Conservation (phyloP, 2,888 invertebrate species). For the Acronicta psi region DNA sequence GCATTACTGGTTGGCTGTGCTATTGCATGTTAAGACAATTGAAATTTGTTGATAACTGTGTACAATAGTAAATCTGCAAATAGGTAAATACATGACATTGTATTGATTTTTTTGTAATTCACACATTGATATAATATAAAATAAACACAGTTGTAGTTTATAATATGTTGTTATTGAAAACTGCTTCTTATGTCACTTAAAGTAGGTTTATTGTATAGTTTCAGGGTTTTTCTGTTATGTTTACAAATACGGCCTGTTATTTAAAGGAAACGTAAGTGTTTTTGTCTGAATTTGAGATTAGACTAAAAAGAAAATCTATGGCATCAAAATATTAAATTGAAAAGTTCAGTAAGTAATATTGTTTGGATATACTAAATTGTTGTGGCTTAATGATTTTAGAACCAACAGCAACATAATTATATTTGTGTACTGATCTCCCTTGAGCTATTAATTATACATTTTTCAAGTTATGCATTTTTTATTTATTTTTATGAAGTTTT, state of each 20-base stretch:
- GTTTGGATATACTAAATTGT: neutral
- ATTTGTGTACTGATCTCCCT: slow-evolving; percentile 69
- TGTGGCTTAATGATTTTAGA: slow-evolving; percentile 37
- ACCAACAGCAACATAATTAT: slow-evolving; percentile 51
- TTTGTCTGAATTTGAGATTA: slow-evolving; percentile 22
- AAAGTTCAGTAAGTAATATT: neutral
- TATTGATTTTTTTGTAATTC: slow-evolving; percentile 24
- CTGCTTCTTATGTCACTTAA: slow-evolving; percentile 41
- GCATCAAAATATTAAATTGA: slow-evolving; percentile 1
- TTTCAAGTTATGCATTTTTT: slow-evolving; percentile 64
- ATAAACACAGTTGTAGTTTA: slow-evolving; percentile 29
- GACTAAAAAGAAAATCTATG: slow-evolving; percentile 18
- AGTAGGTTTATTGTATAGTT: slow-evolving; percentile 46
- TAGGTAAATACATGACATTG: slow-evolving; percentile 12
- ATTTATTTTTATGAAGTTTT: slow-evolving; percentile 56
- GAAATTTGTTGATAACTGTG: slow-evolving; percentile 11
- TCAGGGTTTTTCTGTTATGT: slow-evolving; percentile 34
- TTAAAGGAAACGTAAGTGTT: neutral
- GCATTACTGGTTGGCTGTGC: slow-evolving; percentile 26
- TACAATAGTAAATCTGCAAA: slow-evolving; percentile 11
- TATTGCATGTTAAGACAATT: slow-evolving; percentile 26
- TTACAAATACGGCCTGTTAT: slow-evolving; percentile 13
- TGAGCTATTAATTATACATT: slow-evolving; percentile 70
- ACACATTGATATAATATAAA: slow-evolving; percentile 22
- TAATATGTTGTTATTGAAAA: slow-evolving; percentile 48